A percentile compares a stretch with the other conserved stretches of the same genome.
Conservation (phyloP, 2,888 invertebrate species). For the Aquatica leii region DNA sequence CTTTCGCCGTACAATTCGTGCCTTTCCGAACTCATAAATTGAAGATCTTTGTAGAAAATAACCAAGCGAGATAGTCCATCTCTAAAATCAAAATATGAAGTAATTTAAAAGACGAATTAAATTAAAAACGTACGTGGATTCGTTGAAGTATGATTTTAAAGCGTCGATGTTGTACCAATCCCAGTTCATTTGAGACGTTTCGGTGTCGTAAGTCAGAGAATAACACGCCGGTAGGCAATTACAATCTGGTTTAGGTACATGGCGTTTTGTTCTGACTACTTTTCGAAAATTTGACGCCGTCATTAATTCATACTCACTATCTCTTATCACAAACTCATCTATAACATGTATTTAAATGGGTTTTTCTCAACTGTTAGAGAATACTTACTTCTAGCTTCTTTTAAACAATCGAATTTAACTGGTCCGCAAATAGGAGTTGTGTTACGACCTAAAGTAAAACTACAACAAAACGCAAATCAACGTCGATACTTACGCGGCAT, state of each 20-base stretch:
- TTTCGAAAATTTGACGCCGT: background rate
- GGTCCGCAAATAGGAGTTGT: background rate
- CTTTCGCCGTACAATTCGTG: slow-evolving; percentile 16
- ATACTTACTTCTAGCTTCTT: background rate
- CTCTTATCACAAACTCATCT: background rate
- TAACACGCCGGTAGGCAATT: slow-evolving; percentile 70
- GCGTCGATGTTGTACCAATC: slow-evolving; percentile 58
- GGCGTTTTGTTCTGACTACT: slow-evolving; percentile 27
- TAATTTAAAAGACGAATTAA: too few species aligned
- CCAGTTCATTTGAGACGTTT: slow-evolving; percentile 72
- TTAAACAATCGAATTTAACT: background rate
- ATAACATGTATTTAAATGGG: background rate
- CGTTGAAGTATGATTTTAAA: too few species aligned
- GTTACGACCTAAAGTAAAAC: background rate
- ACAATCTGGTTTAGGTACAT: slow-evolving; percentile 55
- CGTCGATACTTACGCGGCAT: slow-evolving; percentile 62
- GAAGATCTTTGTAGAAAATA: slow-evolving; percentile 25
- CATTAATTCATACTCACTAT: background rate
- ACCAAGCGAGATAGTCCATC: slow-evolving; percentile 16
- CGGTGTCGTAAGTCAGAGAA: slow-evolving; percentile 72
- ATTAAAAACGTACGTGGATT: too few species aligned
- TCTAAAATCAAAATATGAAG: slow-evolving; percentile 8
- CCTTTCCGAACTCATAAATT: slow-evolving; percentile 26
- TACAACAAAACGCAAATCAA: too few species aligned
- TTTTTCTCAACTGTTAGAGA: background rate